Percentiles rank a stretch among this genome's conserved stretches.
Evolutionary conservation across 2,113 vertebrate species (phyloP).

Genomic region (Globicephala melas): DNA sequence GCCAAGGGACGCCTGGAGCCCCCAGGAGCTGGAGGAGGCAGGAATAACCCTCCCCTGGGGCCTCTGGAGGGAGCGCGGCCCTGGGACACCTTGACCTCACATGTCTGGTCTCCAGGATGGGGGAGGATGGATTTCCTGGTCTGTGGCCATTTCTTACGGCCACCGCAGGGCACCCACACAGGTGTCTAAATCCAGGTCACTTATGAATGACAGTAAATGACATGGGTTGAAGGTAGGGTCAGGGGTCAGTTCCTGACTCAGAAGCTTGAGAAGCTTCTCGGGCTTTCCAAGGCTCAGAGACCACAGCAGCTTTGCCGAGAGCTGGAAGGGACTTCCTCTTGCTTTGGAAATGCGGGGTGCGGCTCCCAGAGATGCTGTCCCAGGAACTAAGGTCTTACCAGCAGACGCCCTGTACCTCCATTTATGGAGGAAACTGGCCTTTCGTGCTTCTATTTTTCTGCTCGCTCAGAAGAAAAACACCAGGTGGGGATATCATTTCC

Average conservation of each 20-base stretch:
- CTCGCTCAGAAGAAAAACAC: no score
- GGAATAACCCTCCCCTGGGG: background rate
- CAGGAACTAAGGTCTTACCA: fast-evolving
- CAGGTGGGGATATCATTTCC: background rate
- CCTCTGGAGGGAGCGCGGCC: no score
- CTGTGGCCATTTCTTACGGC: fast-evolving
- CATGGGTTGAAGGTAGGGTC: fast-evolving
- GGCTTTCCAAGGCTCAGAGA: fast-evolving
- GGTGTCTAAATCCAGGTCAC: fast-evolving
- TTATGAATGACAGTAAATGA: fast-evolving
- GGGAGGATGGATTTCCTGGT: fast-evolving
- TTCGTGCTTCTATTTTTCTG: background rate
- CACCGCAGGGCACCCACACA: fast-evolving
- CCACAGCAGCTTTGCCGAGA: fast-evolving
- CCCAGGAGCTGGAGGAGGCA: background rate
- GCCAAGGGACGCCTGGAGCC: background rate
- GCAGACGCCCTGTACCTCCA: fast-evolving
- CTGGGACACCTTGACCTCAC: background rate
- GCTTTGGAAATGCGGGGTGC: fast-evolving
- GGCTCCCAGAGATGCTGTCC: no score
- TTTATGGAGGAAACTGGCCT: background rate
- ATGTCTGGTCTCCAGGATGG: fast-evolving
- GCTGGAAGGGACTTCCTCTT: background rate
- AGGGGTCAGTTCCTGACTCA: fast-evolving
- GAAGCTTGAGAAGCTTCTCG: background rate